Conservation (phyloP, 2,888 invertebrate genomes). For the Drosophila villosipedis region DNA sequence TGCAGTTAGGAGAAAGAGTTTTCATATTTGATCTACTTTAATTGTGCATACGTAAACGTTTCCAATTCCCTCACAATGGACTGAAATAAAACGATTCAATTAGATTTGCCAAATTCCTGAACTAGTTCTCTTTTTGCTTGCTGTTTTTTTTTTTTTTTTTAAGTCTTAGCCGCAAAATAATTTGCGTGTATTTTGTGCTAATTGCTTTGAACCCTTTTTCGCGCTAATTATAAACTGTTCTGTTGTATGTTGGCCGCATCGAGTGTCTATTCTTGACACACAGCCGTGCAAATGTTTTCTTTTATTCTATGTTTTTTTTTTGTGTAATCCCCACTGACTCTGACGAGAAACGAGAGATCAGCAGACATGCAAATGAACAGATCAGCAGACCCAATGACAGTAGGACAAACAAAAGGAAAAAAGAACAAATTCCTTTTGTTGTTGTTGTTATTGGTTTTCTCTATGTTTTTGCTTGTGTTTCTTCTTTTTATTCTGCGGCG, state of each 20-base stretch:
- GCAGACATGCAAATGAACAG: constrained; percentile 21
- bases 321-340: constrained; percentile 21
- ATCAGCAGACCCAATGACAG: constrained; percentile 30
- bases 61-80: neutral
- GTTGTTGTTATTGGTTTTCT: neutral
- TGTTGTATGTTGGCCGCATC: constrained; percentile 7
- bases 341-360: constrained; percentile 8
- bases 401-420: constrained; percentile 1
- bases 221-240: constrained; percentile 48
- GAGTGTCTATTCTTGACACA: constrained; percentile 42
- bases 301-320: neutral
- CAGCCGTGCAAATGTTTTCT: constrained; percentile 3
- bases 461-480: constrained; percentile 15
- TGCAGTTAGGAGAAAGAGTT: neutral
- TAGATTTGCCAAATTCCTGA: constrained; percentile 28
- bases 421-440: constrained; percentile 10
- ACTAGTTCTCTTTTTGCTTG: constrained; percentile 8
- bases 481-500: constrained; percentile 13
- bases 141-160: neutral
- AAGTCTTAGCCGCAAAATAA: neutral
- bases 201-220: constrained; percentile 49
- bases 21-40: neutral
- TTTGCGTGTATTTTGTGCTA: constrained; percentile 21
- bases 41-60: neutral
- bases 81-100: neutral